Evolutionary conservation across 2,888 invertebrate species (phyloP).

Genomic region (Opisthograptis luteolata): DNA sequence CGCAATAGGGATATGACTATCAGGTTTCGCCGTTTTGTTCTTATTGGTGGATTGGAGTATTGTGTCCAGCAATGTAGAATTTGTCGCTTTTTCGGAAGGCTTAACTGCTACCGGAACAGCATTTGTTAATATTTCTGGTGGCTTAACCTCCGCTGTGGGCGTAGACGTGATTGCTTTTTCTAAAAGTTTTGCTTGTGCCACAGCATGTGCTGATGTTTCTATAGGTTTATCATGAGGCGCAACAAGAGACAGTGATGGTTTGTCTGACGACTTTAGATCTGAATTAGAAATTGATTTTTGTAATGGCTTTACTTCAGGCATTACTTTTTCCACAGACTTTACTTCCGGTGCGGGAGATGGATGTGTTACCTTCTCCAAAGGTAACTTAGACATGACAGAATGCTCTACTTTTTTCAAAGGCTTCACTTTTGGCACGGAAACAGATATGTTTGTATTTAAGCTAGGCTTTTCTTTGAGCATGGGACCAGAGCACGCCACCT

Average conservation of each 20-base stretch:
- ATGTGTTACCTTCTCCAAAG: too few relatives aligned
- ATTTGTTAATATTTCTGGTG: neutral
- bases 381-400: too few relatives aligned
- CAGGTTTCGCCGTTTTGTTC: conserved; percentile 2
- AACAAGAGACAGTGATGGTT: neutral
- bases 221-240: neutral
- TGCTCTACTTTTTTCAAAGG: conserved; percentile 1
- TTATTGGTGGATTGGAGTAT: neutral
- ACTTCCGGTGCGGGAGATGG: neutral
- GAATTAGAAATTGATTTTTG: neutral
- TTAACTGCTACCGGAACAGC: neutral
- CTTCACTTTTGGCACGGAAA: neutral
- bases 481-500: neutral
- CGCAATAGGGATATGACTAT: conserved; percentile 9
- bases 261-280: neutral
- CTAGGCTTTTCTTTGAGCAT: neutral
- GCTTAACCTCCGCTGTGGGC: neutral
- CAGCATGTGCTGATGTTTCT: neutral
- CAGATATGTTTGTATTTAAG: neutral
- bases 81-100: neutral
- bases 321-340: conserved; percentile 1
- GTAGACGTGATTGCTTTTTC: neutral
- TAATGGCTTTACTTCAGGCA: too few relatives aligned
- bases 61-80: neutral
- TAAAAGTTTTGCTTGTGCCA: neutral